Evolutionary conservation across 2,888 invertebrate genomes (phyloP), one percentile per base, ranked within the genome.

Genomic region (Andrena dorsata): DNA sequence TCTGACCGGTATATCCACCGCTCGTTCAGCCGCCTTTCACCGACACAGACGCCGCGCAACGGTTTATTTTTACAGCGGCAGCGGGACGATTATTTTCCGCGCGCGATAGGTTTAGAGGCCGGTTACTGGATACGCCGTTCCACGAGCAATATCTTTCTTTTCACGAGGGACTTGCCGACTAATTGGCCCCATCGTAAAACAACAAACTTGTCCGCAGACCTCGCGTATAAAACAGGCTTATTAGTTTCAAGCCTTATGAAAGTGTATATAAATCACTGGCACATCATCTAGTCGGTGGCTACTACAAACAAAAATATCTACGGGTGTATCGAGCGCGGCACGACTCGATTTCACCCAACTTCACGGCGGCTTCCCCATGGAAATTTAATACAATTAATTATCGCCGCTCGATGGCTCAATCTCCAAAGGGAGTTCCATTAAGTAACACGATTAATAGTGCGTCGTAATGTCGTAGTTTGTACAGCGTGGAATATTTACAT

Each of bases 1-100:
- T 53, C 66, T 35, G 53, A 63, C 61, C 61, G 72, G 70, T 53
- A 71, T 63, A 60, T 53, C 23, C 26, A 60, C 51, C 1, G 73
- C 65, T 26, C 35, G 60, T 76, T 64, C 41, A 51, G 41, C 77
- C 28, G 65, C 77, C 80, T 77, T 77, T 76, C 66, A 72, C 71
- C 68, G 65, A 64, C 28, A 7, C 41, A 13, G 41, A 13, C 41
- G 41, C 41, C 41, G 41, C 41, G 41, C 41, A 41, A 41, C 41
- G 41, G 58, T 28, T 10, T 41, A 65, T 77, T 68, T 69, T 73
- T 68, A 26, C 69, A 64, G 3, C 60, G 23, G 51, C 69, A 64
- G 3, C 60, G 28, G 51, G 16, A 20, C 65, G 65, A 81, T 68
- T 68, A 78, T 79, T 73, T 74, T 73, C 53, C 47, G 16, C 63